These are phyloP conservation scores for Trichonephila clavata DNA, from an alignment of 1,140 invertebrate genomes.

Conservation along the genomic window DNA sequence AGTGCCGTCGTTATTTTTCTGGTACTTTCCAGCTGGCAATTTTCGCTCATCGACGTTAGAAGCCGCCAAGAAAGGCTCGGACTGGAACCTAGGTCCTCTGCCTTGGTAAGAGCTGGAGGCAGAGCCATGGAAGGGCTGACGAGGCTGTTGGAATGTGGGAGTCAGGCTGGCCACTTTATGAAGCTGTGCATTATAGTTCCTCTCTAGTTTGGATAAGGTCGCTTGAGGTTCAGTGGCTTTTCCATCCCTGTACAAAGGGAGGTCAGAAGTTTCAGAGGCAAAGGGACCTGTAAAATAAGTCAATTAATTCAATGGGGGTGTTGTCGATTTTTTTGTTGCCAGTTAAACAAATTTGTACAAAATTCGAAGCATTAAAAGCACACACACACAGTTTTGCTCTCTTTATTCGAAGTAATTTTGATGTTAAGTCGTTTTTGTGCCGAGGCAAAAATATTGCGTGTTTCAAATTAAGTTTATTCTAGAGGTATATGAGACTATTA, in stretches of 20 bases:
- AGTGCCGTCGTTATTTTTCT: neutral
- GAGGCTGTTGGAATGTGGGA: neutral
- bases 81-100: neutral
- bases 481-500: no score
- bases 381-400: no score
- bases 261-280: neutral
- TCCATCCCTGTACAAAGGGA: slow-evolving; percentile 51
- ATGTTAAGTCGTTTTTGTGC: no score
- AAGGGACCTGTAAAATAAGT: neutral
- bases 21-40: neutral
- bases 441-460: no score
- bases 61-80: neutral
- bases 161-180: neutral
- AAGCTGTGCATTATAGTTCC: slow-evolving; percentile 18
- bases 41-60: slow-evolving; percentile 47
- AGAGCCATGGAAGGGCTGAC: neutral
- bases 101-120: neutral
- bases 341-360: no score
- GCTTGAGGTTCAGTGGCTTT: slow-evolving; percentile 23
- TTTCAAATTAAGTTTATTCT: no score
- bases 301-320: neutral
- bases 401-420: no score
- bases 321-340: no score
- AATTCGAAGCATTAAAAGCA: no score
- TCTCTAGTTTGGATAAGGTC: slow-evolving; percentile 44